Evolutionary conservation across 2,797 vertebrate genomes (phyloP).

Genomic region (Premnoplex brunnescens): DNA sequence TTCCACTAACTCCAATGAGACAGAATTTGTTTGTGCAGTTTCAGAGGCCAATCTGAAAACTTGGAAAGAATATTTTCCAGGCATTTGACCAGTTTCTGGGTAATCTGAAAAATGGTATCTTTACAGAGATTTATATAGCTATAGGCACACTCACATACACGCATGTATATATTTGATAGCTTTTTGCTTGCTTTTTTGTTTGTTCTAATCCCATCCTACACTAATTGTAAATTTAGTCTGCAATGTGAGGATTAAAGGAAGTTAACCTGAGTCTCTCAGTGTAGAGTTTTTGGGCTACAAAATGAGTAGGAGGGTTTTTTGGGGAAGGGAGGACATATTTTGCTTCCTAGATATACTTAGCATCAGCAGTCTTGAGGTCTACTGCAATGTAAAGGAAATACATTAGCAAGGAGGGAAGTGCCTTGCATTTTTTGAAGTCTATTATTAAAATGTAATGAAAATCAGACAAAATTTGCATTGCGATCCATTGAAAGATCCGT

Average conservation of each 20-base stretch:
- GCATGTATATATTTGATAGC: background rate
- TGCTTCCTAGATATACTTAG: background rate
- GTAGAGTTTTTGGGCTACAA: background rate
- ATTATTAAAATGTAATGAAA: slow-evolving; percentile 34
- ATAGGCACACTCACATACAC: background rate
- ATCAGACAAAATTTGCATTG: slow-evolving; percentile 14
- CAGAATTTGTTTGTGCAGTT: slow-evolving; percentile 56
- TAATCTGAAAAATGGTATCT: slow-evolving; percentile 41
- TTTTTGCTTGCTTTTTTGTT: background rate
- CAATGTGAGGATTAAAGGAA: slow-evolving; percentile 22
- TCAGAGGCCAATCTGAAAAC: slow-evolving; percentile 31
- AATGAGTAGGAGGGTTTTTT: background rate
- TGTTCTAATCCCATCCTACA: background rate
- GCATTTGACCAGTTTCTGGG: slow-evolving; percentile 51
- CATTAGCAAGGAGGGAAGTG: background rate
- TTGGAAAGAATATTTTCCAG: slow-evolving; percentile 68
- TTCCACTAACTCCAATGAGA: slow-evolving; percentile 49
- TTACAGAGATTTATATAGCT: background rate
- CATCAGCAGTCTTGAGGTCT: slow-evolving; percentile 34
- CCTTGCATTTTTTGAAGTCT: slow-evolving; percentile 19
- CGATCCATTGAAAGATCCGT: background rate
- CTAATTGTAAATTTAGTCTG: background rate
- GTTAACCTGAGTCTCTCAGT: background rate
- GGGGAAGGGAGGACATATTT: background rate
- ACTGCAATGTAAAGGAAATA: slow-evolving; percentile 37